A percentile compares a stretch with the other conserved stretches of the same genome.
These are phyloP conservation scores for Rhinichthys osculus DNA, from an alignment of 2,797 vertebrate species.

Conservation along the genomic window DNA sequence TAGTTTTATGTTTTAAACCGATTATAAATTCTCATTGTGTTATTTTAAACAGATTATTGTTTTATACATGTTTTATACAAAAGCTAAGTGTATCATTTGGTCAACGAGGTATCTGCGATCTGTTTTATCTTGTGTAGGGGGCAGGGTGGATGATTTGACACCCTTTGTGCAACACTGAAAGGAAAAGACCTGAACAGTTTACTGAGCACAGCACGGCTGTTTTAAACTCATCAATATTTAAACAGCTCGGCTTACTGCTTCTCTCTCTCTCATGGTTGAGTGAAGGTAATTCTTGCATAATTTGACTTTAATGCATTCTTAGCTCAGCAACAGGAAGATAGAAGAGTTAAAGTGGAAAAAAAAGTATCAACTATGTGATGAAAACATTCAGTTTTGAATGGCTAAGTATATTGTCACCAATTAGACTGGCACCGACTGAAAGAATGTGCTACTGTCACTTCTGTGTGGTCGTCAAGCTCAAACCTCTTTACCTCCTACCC, in stretches of 20 bases:
- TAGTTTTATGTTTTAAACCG: not conserved
- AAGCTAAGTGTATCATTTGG: not conserved
- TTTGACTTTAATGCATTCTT: constrained; percentile 64
- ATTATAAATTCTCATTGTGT: too few relatives aligned
- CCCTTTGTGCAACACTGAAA: constrained; percentile 37
- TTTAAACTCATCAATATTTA: constrained; percentile 74
- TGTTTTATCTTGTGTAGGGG: constrained; percentile 6
- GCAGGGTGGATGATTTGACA: constrained; percentile 14
- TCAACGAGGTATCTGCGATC: not conserved
- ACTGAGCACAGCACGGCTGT: constrained; percentile 59
- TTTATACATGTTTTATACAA: not conserved
- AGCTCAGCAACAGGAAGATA: constrained; percentile 60
- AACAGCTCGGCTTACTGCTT: constrained; percentile 55
- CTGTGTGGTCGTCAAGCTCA: constrained; percentile 56
- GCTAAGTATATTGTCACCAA: not conserved
- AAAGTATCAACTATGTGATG: constrained; percentile 1
- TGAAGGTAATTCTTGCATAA: constrained; percentile 61
- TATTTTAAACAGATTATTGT: not conserved
- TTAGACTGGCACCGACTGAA: not conserved
- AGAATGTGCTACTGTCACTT: constrained; percentile 18
- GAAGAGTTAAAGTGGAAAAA: not conserved
- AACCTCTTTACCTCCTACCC: constrained; percentile 37
- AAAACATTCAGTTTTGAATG: not conserved
- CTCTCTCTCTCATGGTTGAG: constrained; percentile 45
- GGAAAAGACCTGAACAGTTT: constrained; percentile 48